Percentiles rank a stretch among this genome's conserved stretches.
phyloP scores from a whole-genome alignment of 2,888 invertebrate species.

The Troides helena region DNA sequence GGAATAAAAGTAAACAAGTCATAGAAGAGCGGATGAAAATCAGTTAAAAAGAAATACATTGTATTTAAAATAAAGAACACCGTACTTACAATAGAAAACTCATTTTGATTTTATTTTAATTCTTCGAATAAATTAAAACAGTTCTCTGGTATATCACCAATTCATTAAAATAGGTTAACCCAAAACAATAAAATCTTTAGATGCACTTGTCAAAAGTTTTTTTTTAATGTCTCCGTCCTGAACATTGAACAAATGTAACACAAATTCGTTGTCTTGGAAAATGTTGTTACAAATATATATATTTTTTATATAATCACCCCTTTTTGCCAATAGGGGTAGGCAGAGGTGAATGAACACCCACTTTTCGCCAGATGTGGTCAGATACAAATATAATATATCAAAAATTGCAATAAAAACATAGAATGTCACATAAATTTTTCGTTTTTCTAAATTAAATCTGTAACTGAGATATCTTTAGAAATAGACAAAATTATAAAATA shows the following conservation, averaged over 20 bases:
- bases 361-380: too few relatives aligned
- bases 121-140: slow-evolving; percentile 40
- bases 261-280: background rate
- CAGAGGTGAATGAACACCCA: too few relatives aligned
- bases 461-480: too few relatives aligned
- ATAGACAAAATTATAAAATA: too few relatives aligned
- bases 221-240: slow-evolving; percentile 20
- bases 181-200: slow-evolving; percentile 40
- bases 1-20: slow-evolving; percentile 62
- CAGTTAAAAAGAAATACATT: slow-evolving; percentile 58
- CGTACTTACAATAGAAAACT: slow-evolving; percentile 84
- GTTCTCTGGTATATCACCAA: slow-evolving; percentile 53
- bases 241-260: background rate
- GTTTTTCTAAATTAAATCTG: too few relatives aligned
- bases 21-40: slow-evolving; percentile 53
- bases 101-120: slow-evolving; percentile 62
- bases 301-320: too few relatives aligned
- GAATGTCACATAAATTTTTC: too few relatives aligned
- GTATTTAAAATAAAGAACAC: slow-evolving; percentile 22
- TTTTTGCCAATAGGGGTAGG: too few relatives aligned
- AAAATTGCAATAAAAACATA: too few relatives aligned
- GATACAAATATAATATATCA: background rate
- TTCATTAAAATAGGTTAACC: slow-evolving; percentile 57
- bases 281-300: background rate
- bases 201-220: slow-evolving; percentile 46